Conservation (phyloP, 35 echinoderm and acorn worm species). For the Strongylocentrotus purpuratus region DNA sequence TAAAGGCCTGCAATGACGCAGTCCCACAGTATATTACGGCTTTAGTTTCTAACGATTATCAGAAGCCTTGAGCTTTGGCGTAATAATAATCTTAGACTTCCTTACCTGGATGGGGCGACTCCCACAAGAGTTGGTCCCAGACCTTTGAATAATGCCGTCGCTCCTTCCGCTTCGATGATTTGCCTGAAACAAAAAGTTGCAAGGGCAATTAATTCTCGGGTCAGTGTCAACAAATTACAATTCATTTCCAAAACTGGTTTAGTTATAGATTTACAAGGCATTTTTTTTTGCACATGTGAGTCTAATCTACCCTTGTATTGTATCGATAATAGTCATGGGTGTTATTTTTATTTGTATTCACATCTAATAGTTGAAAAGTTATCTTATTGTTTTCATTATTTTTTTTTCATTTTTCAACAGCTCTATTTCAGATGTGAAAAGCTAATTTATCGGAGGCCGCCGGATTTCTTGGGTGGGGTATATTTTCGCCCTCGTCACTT, state of each 20-base stretch:
- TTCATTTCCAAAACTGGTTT: too few species aligned
- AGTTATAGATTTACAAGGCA: too few species aligned
- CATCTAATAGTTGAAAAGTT: too few species aligned
- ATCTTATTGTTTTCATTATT: too few species aligned
- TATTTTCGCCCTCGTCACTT: too few species aligned
- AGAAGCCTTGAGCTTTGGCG: neutral
- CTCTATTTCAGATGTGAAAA: too few species aligned
- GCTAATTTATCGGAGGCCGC: too few species aligned
- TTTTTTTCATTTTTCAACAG: too few species aligned
- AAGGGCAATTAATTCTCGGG: neutral
- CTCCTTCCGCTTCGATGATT: constrained; percentile 75
- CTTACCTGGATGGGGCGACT: constrained; percentile 96
- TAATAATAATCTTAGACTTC: neutral
- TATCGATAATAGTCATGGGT: neutral
- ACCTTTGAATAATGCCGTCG: constrained; percentile 80
- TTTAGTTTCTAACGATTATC: neutral
- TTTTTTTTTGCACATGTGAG: too few species aligned
- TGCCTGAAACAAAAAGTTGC: constrained; percentile 42
- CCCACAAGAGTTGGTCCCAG: constrained; percentile 92
- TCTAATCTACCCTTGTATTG: too few species aligned
- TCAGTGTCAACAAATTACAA: too few species aligned
- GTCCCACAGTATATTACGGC: neutral
- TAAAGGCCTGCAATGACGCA: neutral
- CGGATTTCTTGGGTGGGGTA: too few species aligned
- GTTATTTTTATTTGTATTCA: neutral